Base-by-base conservation (phyloP, 2,797 vertebrate species). In the Smutsia gigantea region DNA sequence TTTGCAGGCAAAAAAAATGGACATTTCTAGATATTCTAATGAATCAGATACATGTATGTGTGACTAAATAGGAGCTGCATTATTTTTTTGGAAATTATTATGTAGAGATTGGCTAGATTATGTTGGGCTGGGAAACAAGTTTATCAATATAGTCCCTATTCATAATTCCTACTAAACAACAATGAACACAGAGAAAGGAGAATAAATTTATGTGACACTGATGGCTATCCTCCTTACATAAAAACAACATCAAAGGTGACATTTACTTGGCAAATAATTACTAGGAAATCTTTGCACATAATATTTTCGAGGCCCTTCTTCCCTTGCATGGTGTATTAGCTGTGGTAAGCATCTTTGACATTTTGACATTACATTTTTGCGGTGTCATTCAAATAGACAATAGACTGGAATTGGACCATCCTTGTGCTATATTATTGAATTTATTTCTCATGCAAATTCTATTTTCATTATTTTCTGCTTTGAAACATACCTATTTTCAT, bases 401-500 rank as follows among this genome's bases (percentile, higher is more conserved):
- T 46, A 27, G 29, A 84, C 34, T 78, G 15, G 10, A 74, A 87
- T 42, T 27, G 57, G 31, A n/a, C 13, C 75, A 7, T 51, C 3
- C 13, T 64, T 94, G 7, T 34, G 64, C 5, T 63, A 63, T 14
- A 31, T 3, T 74, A 84, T 75, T 78, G 6, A 68, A 78, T 72
- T 71, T 37, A 75, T 84, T 90, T 92, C 11, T 85, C 29, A 66
- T 57, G 51, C 5, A 96, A 79, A 66, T 90, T 94, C 10, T 12
- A 49, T 90, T 94, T 89, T 57, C 17, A 82, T 89, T 64, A 46
- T 66, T 92, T 94, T 95, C 51, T 74, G 12, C 72, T 94, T 84
- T 51, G 9, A 96, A 94, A 18, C 2, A 87, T 51, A 75, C 72
- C 4, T 87, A 66, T 34, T 81, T 92, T 9, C 7, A 42, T n/a